Base-by-base conservation (phyloP, 2,113 vertebrate species). In the Neolamprologus caudopunctatus region DNA sequence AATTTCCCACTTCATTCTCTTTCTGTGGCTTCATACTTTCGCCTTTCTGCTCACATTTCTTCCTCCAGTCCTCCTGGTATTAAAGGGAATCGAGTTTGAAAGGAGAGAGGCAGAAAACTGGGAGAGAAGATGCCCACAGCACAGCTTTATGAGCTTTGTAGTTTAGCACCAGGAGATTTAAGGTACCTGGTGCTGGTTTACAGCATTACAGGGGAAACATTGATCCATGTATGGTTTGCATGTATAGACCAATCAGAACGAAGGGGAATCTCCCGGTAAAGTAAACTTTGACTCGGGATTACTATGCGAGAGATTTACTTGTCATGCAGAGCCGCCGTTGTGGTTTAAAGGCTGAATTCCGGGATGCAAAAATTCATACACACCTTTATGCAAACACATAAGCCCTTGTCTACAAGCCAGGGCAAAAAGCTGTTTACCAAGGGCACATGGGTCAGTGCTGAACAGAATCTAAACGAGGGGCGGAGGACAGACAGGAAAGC, bases 381-480 rank as follows among this genome's bases (percentile, higher is more conserved):
- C 55, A 61, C 82, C 73, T 78, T 78, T 51, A 86, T 47, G 54
- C 78, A 63, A 51, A 81, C 86, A 92, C 35, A 12, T 61, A 57
- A 37, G 79, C 83, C 88, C 55, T 83, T 87, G 71, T 91, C 51
- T 87, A 83, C 86, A 88, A 80, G 53, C 14, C 47, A 71, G 73
- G 81, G 82, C 21, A 50, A 82, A 85, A 82, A 31, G 45, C 84
- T 93, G 83, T 88, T 92, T 54, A 85, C 40, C 88, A 93, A 94
- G 85, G 91, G 81, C 85, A 83, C 84, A 50, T 8, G 85, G 93
- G 88, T 94, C 91, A 95, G 53, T 68, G 37, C 24, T 28, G 13
- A 86, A 47, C 68, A 87, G 85, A 93, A 91, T 92, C 26, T 85
- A 90, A 92, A 92, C 57, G 88, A 90, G 80, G 83, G 55, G 68